phyloP scores from a whole-genome alignment of 2,113 vertebrate species.

The Eurypyga helias region DNA sequence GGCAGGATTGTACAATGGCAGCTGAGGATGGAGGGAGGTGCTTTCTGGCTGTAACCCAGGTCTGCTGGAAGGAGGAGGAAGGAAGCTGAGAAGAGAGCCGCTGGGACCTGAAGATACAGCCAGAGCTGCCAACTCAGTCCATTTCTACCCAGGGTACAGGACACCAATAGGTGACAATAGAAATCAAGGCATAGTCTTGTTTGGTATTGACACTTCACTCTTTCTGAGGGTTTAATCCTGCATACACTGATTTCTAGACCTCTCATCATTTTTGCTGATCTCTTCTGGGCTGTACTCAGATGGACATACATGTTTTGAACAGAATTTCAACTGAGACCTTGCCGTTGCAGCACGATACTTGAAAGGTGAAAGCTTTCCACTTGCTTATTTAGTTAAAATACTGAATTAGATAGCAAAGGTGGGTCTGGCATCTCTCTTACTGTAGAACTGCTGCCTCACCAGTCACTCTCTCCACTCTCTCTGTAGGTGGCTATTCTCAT shows the following conservation, averaged over 20 bases:
- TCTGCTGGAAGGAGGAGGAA: neutral
- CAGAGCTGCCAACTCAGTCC: neutral
- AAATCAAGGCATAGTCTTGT: neutral
- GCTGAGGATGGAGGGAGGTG: rapidly evolving
- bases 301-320: neutral
- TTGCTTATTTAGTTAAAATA: neutral
- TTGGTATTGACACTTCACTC: neutral
- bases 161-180: neutral
- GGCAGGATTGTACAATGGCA: neutral
- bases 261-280: neutral
- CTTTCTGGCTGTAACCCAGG: neutral
- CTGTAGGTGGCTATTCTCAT: neutral
- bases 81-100: neutral
- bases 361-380: neutral
- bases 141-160: neutral
- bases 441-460: neutral
- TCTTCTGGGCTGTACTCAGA: neutral
- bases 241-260: neutral
- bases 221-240: neutral
- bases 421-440: neutral
- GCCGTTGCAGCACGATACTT: neutral
- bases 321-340: neutral
- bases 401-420: neutral
- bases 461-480: neutral
- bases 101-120: neutral